A percentile compares a stretch with the other conserved stretches of the same genome.
Evolutionary conservation across 2,797 vertebrate genomes (phyloP).

Genomic region (Oreochromis mossambicus): DNA sequence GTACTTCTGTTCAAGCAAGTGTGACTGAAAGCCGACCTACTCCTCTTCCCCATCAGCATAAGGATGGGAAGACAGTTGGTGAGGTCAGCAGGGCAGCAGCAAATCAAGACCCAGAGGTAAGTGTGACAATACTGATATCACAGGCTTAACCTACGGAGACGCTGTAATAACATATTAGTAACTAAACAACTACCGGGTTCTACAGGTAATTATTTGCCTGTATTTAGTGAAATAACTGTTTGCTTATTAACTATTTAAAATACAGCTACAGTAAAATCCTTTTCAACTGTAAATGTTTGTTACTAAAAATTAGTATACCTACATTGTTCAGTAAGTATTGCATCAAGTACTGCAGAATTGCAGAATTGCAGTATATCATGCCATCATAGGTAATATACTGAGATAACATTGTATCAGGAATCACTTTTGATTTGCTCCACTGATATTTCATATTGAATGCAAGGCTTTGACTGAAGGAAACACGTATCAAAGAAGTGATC

Average conservation of each 20-base stretch:
- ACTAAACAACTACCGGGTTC: not conserved
- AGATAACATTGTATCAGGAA: not conserved
- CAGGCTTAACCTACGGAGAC: not conserved
- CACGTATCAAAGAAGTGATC: not conserved
- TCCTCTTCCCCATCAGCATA: conserved; percentile 29
- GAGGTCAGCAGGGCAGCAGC: conserved; percentile 78
- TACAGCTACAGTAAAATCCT: not conserved
- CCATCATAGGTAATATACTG: fast-evolving
- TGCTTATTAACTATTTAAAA: not conserved
- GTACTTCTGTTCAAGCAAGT: conserved; percentile 23
- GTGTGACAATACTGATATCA: not conserved
- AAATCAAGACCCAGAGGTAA: conserved; percentile 78
- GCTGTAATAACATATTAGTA: not conserved
- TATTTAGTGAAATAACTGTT: not conserved
- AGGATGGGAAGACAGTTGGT: conserved; percentile 41
- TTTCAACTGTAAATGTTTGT: not conserved
- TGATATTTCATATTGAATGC: not conserved
- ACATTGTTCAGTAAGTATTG: not conserved
- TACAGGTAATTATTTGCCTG: not conserved
- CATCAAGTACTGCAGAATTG: not conserved
- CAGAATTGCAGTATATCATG: not conserved
- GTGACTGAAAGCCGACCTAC: conserved; percentile 57
- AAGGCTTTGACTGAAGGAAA: not conserved
- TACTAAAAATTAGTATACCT: not conserved
- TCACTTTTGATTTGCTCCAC: not conserved